Percentiles rank a stretch among this genome's conserved stretches.
These are phyloP conservation scores for Ctenochaetus hawaiiensis DNA, from an alignment of 2,797 vertebrate species.

Conservation along the genomic window DNA sequence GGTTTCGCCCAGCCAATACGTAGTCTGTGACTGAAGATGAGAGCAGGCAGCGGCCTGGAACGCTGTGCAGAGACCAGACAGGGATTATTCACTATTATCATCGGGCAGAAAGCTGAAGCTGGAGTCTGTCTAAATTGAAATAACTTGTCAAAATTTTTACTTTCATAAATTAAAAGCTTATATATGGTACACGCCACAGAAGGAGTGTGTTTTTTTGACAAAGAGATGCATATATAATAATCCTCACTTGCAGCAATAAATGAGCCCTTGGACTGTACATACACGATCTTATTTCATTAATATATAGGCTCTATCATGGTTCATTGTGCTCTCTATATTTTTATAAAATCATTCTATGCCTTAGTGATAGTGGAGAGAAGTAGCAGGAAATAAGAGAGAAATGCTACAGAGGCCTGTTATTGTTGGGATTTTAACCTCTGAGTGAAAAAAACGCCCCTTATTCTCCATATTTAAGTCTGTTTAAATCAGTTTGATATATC, in stretches of 20 bases:
- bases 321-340: neutral
- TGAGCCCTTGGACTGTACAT: no score
- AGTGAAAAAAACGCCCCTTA: no score
- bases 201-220: neutral
- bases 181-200: neutral
- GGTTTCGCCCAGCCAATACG: constrained; percentile 12
- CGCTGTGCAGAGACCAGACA: constrained; percentile 1
- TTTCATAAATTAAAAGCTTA: neutral
- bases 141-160: neutral
- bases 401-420: neutral
- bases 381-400: neutral
- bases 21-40: constrained; percentile 44
- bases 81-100: constrained; percentile 2
- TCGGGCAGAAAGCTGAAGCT: constrained; percentile 4
- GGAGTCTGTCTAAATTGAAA: constrained; percentile 5
- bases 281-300: neutral
- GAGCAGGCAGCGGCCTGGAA: constrained; percentile 25
- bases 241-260: neutral
- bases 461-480: neutral
- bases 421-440: neutral
- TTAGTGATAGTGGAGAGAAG: neutral
- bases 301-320: neutral
- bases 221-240: neutral
- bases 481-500: neutral
- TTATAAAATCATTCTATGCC: neutral